These are phyloP conservation scores for Gasterosteus aculeatus DNA, from an alignment of 2,113 vertebrate species.

Conservation along the genomic window DNA sequence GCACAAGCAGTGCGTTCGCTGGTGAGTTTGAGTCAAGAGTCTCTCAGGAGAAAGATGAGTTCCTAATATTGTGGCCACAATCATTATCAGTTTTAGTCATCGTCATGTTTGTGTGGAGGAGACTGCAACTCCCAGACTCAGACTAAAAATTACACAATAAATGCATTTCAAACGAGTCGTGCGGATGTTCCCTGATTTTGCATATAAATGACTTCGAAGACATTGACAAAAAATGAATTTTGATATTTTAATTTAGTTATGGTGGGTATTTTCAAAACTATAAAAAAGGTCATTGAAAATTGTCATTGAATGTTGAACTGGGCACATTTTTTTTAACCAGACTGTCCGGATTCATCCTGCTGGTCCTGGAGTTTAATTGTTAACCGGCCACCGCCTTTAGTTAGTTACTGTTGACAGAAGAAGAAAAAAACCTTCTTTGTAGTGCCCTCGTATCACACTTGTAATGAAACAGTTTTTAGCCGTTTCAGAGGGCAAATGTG, in stretches of 20 bases:
- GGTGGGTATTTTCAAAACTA: not conserved
- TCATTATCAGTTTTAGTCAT: not conserved
- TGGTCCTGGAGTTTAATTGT: no score
- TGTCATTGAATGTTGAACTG: no score
- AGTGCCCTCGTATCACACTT: not conserved
- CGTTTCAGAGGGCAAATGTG: not conserved
- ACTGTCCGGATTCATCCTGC: no score
- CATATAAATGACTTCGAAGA: not conserved
- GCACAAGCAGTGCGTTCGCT: not conserved
- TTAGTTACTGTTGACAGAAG: no score
- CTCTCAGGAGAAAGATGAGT: not conserved
- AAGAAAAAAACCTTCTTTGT: not conserved
- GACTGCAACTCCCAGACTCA: not conserved
- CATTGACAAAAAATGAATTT: not conserved
- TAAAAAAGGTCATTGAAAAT: no score
- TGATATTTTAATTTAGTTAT: not conserved
- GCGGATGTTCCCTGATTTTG: not conserved
- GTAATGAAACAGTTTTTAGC: not conserved
- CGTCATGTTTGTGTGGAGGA: not conserved
- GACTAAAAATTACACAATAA: not conserved
- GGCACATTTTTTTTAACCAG: no score
- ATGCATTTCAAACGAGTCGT: not conserved
- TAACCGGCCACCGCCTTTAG: no score
- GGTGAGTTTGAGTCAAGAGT: not conserved
- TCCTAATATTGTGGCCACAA: not conserved